Percentiles rank a stretch among this genome's conserved stretches.
Evolutionary conservation across 2,888 invertebrate genomes (phyloP).

Genomic region (Geotrupes spiniger): DNA sequence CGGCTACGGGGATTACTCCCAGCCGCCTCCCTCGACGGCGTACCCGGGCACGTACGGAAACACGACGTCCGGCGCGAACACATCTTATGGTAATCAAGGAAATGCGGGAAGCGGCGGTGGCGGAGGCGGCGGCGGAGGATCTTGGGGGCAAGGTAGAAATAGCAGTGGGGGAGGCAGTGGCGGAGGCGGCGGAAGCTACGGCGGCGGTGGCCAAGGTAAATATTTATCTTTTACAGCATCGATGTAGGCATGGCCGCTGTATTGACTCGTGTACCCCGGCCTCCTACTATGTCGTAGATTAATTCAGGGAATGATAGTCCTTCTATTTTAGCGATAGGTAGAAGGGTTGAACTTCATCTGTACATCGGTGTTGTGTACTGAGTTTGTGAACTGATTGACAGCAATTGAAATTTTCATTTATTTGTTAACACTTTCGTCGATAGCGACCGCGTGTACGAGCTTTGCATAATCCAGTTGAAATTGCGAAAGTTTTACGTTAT

Average conservation of each 20-base stretch:
- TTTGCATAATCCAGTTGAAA: too few species aligned
- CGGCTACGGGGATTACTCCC: constrained; percentile 43
- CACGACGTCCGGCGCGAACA: constrained; percentile 26
- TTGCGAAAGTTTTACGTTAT: too few species aligned
- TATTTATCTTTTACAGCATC: constrained; percentile 19
- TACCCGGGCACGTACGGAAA: constrained; percentile 34
- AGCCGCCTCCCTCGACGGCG: constrained; percentile 42
- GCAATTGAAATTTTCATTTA: too few species aligned
- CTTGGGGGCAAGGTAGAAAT: constrained; percentile 36
- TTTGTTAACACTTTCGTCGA: too few species aligned
- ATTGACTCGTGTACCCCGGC: constrained; percentile 27
- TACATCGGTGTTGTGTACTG: constrained; percentile 29
- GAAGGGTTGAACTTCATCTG: constrained; percentile 44
- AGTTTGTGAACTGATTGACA: too few species aligned
- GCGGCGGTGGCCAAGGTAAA: constrained; percentile 35
- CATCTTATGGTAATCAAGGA: constrained; percentile 28
- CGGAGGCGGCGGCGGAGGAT: constrained; percentile 30
- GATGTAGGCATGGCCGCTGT: constrained; percentile 47
- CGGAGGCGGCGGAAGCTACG: constrained; percentile 51
- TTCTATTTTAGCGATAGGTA: constrained; percentile 38
- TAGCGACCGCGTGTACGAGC: too few species aligned
- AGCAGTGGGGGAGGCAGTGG: constrained; percentile 42
- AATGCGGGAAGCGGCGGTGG: constrained; percentile 31
- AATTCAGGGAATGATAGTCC: constrained; percentile 46
- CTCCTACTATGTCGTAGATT: constrained; percentile 46